Base-by-base conservation (phyloP, 2,888 invertebrate species). In the Agrochola macilenta region DNA sequence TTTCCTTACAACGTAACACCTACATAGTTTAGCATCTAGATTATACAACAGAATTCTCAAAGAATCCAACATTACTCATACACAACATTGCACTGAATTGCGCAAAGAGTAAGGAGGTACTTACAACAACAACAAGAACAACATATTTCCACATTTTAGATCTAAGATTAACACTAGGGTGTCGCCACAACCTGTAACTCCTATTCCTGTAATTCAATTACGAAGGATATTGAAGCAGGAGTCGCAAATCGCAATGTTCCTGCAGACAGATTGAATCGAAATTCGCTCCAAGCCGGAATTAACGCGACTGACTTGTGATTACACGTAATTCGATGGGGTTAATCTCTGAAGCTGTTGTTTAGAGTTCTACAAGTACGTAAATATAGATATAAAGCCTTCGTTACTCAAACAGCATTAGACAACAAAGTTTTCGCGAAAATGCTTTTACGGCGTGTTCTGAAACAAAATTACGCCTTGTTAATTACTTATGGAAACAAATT, bases 251-350 rank as follows among this genome's bases (percentile, higher is more conserved):
- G 57, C 54, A 61, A 70, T 43, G 69, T 70, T 81, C 76, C 66
- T 66, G 52, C 39, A 81, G 74, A 79, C 74, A 73, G 75, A 77
- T 86, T 77, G 70, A 81, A 66, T 86, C 74, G 68, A 73, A 79
- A 79, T 65, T 76, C 66, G 46, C 68, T 69, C 63, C 69, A 26
- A 81, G 66, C 64, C 39, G 69, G 87, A 82, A 76, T 86, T 79
- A 84, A 84, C 69, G 60, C 77, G 46, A 66, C 74, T 60, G 64
- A 76, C 77, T 81, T 73, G 63, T 79, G 76, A 86, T 82, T 86
- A 82, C 78, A 74, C 69, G 64, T 81, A 82, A 83, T 83, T 87
- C 71, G 68, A 71, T 65, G 65, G 69, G 82, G 77, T 81, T 85
- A 81, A 85, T 82, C 78, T 75, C 66, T 58, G 23, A 64, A 78